These are phyloP conservation scores for Oscheius myriophilus DNA, from an alignment of 2,888 invertebrate genomes.

Conservation along the genomic window DNA sequence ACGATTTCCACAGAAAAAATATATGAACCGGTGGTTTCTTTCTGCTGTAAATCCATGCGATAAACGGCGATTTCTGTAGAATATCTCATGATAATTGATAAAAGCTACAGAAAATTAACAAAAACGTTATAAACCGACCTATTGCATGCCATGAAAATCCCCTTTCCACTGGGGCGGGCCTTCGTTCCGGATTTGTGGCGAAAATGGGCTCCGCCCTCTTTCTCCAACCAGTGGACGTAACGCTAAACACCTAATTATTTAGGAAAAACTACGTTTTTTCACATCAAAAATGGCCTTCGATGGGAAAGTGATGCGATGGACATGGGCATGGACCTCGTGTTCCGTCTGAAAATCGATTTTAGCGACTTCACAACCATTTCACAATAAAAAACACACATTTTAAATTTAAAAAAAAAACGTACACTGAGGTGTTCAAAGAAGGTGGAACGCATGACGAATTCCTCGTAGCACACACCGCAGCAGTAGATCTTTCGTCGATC, in stretches of 20 bases:
- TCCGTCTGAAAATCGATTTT: constrained; percentile 32
- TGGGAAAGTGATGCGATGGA: constrained; percentile 36
- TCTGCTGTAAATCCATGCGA: no score
- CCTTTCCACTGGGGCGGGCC: constrained; percentile 41
- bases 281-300: constrained; percentile 36
- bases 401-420: no score
- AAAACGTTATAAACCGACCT: constrained; percentile 27
- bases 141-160: constrained; percentile 55
- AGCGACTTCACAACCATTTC: no score
- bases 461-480: constrained; percentile 43
- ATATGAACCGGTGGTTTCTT: no score
- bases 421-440: constrained; percentile 36
- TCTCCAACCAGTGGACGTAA: constrained; percentile 48
- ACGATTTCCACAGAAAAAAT: no score
- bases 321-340: constrained; percentile 47
- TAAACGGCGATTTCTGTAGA: no score
- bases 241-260: constrained; percentile 37
- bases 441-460: constrained; percentile 41
- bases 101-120: no score
- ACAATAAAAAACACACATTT: no score
- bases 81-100: no score
- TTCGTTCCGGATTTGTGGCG: constrained; percentile 55
- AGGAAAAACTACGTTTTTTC: no score
- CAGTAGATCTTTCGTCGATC: constrained; percentile 43
- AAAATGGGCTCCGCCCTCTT: constrained; percentile 55